phyloP scores from a whole-genome alignment of 2,888 invertebrate genomes.

The Noctua comes region DNA sequence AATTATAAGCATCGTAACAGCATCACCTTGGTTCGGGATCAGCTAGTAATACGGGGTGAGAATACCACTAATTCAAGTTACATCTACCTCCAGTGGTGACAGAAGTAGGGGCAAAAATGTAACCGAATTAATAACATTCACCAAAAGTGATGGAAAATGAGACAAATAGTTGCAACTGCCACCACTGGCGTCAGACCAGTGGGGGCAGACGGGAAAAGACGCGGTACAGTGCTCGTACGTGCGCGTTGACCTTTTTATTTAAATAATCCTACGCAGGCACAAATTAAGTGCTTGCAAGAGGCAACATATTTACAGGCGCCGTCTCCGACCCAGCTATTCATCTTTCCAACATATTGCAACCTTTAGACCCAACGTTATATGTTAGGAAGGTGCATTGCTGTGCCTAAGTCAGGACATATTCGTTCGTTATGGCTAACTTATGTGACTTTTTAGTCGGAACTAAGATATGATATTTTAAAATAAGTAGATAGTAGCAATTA shows the following conservation, averaged over 20 bases:
- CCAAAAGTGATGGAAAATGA: not conserved
- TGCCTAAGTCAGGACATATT: not conserved
- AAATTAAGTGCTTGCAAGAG: conserved; percentile 39
- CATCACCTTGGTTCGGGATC: not conserved
- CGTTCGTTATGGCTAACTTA: not conserved
- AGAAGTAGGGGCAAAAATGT: not conserved
- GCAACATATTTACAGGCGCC: conserved; percentile 39
- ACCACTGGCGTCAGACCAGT: not conserved
- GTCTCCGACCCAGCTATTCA: conserved; percentile 36
- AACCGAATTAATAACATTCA: not conserved
- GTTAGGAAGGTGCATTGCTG: conserved; percentile 8
- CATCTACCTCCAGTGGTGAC: not conserved
- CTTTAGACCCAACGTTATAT: conserved; percentile 38
- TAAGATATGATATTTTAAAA: conserved; percentile 16
- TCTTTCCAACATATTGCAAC: conserved; percentile 53
- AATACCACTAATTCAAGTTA: not conserved
- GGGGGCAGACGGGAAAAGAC: not conserved
- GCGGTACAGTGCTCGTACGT: not conserved
- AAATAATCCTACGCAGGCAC: conserved; percentile 19
- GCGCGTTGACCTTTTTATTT: not conserved
- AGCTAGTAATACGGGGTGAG: not conserved
- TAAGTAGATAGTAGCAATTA: not conserved
- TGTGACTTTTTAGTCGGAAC: not conserved
- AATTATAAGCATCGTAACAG: not conserved
- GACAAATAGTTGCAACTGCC: not conserved